Evolutionary conservation across 2,113 vertebrate species (phyloP).

Genomic region (Hippotragus niger): DNA sequence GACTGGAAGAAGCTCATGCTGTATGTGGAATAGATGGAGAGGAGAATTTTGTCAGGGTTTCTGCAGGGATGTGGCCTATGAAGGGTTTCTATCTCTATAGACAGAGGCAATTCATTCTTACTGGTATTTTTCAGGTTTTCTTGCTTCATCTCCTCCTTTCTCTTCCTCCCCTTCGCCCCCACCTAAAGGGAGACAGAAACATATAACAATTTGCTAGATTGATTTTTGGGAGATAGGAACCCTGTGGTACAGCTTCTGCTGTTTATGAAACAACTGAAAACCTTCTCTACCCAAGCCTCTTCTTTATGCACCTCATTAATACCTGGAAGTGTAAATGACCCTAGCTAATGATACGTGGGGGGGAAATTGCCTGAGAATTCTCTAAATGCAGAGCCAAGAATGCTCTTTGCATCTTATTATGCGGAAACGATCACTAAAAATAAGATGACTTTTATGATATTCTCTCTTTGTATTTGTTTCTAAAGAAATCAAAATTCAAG

Average conservation of each 20-base stretch:
- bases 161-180: fast-evolving
- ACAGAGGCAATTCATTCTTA: neutral
- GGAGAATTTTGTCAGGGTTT: neutral
- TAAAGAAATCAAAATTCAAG: neutral
- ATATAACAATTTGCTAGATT: neutral
- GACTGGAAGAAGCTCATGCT: neutral
- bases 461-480: constrained; percentile 12
- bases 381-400: neutral
- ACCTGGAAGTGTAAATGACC: constrained; percentile 39
- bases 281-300: neutral
- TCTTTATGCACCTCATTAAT: constrained; percentile 36
- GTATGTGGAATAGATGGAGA: neutral
- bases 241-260: neutral
- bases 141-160: neutral
- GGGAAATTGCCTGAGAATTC: neutral
- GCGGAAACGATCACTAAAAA: neutral
- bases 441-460: neutral
- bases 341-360: constrained; percentile 11
- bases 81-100: neutral
- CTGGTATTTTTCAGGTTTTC: neutral
- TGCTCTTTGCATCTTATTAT: constrained; percentile 22
- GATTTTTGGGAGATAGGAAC: neutral
- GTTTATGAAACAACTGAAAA: constrained; percentile 32
- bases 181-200: neutral
- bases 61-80: neutral